Percentiles rank a stretch among this genome's conserved stretches.
Conservation (phyloP, 2,113 vertebrate genomes). For the Tragelaphus strepsiceros region DNA sequence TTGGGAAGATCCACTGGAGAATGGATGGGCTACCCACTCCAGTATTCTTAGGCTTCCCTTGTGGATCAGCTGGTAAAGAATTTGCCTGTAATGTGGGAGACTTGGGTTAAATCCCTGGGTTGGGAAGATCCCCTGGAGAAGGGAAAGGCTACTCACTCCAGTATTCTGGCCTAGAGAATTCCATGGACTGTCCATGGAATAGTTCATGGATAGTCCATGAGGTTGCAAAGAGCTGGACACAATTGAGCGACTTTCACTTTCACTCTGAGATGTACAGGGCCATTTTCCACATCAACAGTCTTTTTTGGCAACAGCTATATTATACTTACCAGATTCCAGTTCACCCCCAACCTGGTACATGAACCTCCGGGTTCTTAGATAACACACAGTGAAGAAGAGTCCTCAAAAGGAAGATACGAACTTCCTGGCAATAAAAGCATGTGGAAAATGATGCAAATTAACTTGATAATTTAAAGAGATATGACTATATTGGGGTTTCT, state of each 20-base stretch:
- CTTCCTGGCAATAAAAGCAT: constrained; percentile 20
- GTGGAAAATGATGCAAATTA: neutral
- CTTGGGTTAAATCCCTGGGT: no score
- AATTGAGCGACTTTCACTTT: no score
- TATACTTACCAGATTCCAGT: neutral
- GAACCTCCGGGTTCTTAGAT: neutral
- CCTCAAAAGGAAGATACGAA: constrained; percentile 4
- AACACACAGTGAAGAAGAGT: neutral
- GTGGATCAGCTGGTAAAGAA: no score
- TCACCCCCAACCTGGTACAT: neutral
- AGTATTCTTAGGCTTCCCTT: neutral
- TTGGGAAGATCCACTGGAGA: neutral
- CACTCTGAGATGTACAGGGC: neutral
- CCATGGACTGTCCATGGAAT: no score
- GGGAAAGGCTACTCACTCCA: no score
- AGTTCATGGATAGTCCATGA: no score
- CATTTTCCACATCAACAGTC: neutral
- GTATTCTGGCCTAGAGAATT: no score
- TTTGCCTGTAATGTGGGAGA: no score
- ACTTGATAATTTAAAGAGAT: neutral
- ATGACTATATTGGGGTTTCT: neutral
- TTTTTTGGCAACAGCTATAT: neutral
- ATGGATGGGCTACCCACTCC: neutral
- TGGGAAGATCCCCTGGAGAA: no score
- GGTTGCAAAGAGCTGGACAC: no score